Percentiles rank a stretch among this genome's conserved stretches.
Evolutionary conservation across 2,113 vertebrate genomes (phyloP).

Genomic region (Istiophorus platypterus): DNA sequence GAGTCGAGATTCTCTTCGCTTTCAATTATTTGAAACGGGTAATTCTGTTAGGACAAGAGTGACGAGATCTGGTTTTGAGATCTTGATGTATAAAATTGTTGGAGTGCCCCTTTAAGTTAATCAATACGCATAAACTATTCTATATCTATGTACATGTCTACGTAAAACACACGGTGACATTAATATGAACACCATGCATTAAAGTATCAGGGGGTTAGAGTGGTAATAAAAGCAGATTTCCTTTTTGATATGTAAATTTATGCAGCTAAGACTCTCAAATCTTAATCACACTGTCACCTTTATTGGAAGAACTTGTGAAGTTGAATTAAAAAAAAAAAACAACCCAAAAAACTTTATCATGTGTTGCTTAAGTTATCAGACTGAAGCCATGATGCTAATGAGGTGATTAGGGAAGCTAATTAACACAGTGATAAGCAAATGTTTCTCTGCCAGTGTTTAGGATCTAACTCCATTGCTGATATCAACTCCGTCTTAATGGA

Average conservation of each 20-base stretch:
- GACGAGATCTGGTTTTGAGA: not conserved
- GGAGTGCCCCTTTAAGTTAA: not conserved
- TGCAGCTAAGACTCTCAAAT: not conserved
- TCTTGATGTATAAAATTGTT: too few species aligned
- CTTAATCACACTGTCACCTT: slow-evolving; percentile 1
- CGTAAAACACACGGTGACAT: not conserved
- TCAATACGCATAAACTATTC: not conserved
- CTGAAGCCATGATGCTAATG: not conserved
- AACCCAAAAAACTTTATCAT: not conserved
- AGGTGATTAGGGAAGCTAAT: slow-evolving; percentile 18
- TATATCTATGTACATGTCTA: not conserved
- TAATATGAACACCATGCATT: not conserved
- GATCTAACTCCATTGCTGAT: not conserved
- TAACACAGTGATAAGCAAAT: not conserved
- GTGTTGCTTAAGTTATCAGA: not conserved
- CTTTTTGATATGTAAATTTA: not conserved
- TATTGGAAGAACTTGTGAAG: not conserved
- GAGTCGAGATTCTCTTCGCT: not conserved
- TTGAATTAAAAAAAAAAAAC: slow-evolving; percentile 20
- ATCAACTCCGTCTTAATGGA: not conserved
- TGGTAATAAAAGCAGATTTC: not conserved
- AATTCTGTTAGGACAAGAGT: too few species aligned
- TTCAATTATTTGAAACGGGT: not conserved
- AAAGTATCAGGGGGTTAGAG: not conserved
- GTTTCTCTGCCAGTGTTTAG: not conserved